Conservation (phyloP, 2,888 invertebrate genomes). For the Patella depressa region DNA sequence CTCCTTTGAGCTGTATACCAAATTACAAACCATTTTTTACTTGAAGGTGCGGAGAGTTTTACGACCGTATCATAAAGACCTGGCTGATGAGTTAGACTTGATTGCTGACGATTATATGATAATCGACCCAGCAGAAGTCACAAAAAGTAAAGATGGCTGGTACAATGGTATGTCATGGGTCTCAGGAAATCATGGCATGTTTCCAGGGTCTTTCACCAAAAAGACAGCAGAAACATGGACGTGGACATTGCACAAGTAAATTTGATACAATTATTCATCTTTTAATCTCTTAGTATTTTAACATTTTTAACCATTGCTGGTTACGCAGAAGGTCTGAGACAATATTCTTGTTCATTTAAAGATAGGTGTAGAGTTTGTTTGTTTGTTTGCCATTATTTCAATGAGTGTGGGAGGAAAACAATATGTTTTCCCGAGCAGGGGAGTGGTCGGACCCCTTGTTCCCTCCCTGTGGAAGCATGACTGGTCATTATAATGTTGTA, state of each 20-base stretch:
- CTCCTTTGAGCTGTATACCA: neutral
- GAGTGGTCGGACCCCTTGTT: too few relatives aligned
- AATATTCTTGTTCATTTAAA: too few relatives aligned
- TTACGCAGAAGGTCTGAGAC: too few relatives aligned
- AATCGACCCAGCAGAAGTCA: conserved; percentile 79
- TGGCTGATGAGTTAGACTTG: conserved; percentile 86
- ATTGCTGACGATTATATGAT: conserved; percentile 89
- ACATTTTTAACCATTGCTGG: too few relatives aligned
- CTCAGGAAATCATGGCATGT: conserved; percentile 83
- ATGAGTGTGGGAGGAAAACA: too few relatives aligned
- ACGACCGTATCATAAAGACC: conserved; percentile 56
- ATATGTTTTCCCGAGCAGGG: too few relatives aligned
- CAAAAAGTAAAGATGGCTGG: conserved; percentile 87
- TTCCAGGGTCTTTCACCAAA: conserved; percentile 87
- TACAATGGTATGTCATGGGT: conserved; percentile 87
- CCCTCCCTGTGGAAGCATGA: too few relatives aligned
- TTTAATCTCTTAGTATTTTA: too few relatives aligned
- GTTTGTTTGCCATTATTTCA: too few relatives aligned
- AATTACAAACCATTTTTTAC: neutral
- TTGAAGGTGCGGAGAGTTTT: conserved; percentile 73
- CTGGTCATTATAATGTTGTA: too few relatives aligned
- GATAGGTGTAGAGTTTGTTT: too few relatives aligned
- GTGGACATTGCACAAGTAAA: conserved; percentile 85
- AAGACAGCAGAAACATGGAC: conserved; percentile 90
- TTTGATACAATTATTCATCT: too few relatives aligned